Evolutionary conservation across 2,888 invertebrate genomes (phyloP).

Genomic region (Archips crataeganus): DNA sequence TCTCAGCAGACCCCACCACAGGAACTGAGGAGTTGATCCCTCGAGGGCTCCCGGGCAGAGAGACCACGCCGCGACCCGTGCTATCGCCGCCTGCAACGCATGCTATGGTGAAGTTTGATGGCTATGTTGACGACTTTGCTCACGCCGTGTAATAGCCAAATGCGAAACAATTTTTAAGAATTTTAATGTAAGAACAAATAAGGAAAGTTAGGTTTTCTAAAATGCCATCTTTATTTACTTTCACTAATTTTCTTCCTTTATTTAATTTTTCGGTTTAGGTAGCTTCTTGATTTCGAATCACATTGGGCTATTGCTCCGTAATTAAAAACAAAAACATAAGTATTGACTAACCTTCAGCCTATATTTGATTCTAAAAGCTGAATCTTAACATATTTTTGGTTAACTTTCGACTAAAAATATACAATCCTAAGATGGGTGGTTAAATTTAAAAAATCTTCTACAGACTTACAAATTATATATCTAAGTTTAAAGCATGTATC

Average conservation of each 20-base stretch:
- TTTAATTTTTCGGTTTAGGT: too few species aligned
- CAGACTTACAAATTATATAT: conserved; percentile 15
- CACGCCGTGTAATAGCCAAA: neutral
- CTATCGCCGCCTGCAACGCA: conserved; percentile 73
- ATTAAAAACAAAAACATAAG: neutral
- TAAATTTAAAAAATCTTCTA: conserved; percentile 4
- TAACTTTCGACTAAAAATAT: neutral
- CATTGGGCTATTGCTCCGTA: neutral
- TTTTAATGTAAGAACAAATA: neutral
- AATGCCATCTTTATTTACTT: too few species aligned
- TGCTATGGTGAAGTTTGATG: conserved; percentile 3
- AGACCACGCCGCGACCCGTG: conserved; percentile 74
- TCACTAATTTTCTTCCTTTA: too few species aligned
- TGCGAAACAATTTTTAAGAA: neutral
- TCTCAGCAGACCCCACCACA: conserved; percentile 97
- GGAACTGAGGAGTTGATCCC: conserved; percentile 86
- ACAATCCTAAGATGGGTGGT: neutral
- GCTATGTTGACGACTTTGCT: conserved; percentile 13
- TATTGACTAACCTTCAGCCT: neutral
- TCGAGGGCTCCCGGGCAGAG: conserved; percentile 78
- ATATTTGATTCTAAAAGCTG: neutral
- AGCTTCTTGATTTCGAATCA: neutral
- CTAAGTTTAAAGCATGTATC: conserved; percentile 42
- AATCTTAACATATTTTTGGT: neutral
- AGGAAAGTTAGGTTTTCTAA: too few species aligned